phyloP scores from a whole-genome alignment of 2,113 vertebrate genomes.

The Corynorhinus townsendii region DNA sequence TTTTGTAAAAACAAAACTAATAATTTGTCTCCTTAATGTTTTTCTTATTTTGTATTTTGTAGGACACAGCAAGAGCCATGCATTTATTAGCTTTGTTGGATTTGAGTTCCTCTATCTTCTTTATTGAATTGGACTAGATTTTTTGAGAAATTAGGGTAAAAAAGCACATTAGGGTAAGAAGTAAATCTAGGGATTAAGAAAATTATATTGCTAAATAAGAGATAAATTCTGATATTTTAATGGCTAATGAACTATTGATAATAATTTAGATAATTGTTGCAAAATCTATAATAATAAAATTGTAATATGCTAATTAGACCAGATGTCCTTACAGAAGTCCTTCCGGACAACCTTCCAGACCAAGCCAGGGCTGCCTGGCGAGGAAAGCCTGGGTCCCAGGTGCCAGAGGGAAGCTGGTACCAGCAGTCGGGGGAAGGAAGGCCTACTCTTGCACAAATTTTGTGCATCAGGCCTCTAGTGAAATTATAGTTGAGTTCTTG shows the following conservation, averaged over 20 bases:
- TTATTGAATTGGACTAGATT: not conserved
- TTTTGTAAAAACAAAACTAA: slow-evolving; percentile 45
- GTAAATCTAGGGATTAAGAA: slow-evolving; percentile 48
- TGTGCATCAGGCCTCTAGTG: not conserved
- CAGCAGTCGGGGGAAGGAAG: too few species aligned
- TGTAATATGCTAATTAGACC: too few species aligned
- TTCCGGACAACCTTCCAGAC: too few species aligned
- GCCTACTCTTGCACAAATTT: too few species aligned
- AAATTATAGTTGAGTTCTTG: not conserved
- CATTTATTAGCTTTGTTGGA: not conserved
- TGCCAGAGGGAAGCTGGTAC: too few species aligned
- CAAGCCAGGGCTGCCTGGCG: too few species aligned
- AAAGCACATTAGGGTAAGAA: slow-evolving; percentile 55
- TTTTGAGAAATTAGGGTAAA: slow-evolving; percentile 26
- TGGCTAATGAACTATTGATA: not conserved
- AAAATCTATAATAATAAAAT: not conserved
- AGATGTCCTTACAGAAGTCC: too few species aligned
- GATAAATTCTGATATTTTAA: not conserved
- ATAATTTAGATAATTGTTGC: not conserved
- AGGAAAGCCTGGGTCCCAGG: too few species aligned
- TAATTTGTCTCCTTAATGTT: slow-evolving; percentile 21
- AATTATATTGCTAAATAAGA: not conserved
- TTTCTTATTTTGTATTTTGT: slow-evolving; percentile 41
- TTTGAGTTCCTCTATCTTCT: not conserved
- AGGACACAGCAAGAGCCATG: not conserved